A percentile compares a stretch with the other conserved stretches of the same genome.
These are phyloP conservation scores for Semotilus atromaculatus DNA, from an alignment of 2,797 vertebrate genomes.

Conservation along the genomic window DNA sequence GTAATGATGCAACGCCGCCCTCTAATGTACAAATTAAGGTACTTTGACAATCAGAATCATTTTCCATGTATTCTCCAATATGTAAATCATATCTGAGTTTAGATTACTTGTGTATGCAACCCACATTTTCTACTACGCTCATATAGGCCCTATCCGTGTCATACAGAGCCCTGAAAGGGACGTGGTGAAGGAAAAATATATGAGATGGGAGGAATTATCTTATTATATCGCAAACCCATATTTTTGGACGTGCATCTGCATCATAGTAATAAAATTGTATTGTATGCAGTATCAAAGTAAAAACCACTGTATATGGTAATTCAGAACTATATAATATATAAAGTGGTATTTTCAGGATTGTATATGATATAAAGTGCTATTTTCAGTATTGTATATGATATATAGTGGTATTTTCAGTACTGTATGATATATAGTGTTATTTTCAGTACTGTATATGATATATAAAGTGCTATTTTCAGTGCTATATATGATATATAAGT, in stretches of 20 bases:
- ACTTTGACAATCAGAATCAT: background rate
- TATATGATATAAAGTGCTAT: too few relatives aligned
- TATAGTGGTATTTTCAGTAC: too few relatives aligned
- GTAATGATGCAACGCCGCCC: constrained; percentile 50
- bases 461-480: background rate
- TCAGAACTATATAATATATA: too few relatives aligned
- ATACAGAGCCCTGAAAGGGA: background rate
- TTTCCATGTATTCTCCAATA: background rate
- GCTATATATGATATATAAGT: background rate
- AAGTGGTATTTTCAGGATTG: background rate
- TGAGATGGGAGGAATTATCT: background rate
- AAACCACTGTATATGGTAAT: too few relatives aligned
- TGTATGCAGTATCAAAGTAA: too few relatives aligned
- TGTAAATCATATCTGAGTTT: background rate
- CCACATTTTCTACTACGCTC: background rate
- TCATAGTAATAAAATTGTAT: background rate
- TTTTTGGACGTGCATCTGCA: background rate
- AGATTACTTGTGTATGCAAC: background rate
- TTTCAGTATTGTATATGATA: background rate
- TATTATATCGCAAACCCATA: too few relatives aligned
- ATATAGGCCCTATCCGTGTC: too few relatives aligned
- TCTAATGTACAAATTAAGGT: constrained; percentile 62
- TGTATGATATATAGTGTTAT: background rate
- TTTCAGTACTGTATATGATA: background rate
- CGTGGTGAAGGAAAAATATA: background rate